Evolutionary conservation across 2,888 invertebrate genomes (phyloP).

Genomic region (Diogma glabrata): DNA sequence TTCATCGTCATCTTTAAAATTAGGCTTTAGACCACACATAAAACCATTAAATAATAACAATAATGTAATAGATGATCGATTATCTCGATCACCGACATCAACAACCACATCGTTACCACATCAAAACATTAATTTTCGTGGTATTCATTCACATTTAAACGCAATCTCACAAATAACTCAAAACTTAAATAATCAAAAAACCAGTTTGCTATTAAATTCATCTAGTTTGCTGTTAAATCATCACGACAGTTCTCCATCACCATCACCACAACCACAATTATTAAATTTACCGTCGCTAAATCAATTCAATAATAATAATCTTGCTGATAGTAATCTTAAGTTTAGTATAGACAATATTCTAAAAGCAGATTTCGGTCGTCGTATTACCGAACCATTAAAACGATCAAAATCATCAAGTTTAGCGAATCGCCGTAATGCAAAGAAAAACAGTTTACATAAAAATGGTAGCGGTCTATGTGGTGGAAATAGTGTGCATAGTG

Average conservation of each 20-base stretch:
- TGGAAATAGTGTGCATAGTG: constrained; percentile 4
- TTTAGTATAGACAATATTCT: constrained; percentile 82
- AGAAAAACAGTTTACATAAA: background rate
- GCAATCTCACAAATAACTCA: constrained; percentile 51
- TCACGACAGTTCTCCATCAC: too few species aligned
- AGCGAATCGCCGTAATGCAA: background rate
- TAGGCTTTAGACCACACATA: constrained; percentile 20
- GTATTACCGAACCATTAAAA: constrained; percentile 56
- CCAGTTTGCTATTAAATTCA: too few species aligned
- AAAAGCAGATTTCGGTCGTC: constrained; percentile 70
- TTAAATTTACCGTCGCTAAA: constrained; percentile 20
- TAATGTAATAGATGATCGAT: too few species aligned
- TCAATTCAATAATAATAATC: constrained; percentile 26
- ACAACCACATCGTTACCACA: background rate
- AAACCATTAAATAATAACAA: too few species aligned
- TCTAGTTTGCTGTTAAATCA: too few species aligned
- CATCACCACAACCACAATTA: too few species aligned
- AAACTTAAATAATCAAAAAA: too few species aligned
- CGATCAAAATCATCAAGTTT: constrained; percentile 14
- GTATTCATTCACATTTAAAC: constrained; percentile 55
- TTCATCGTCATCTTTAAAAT: too few species aligned
- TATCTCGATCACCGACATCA: constrained; percentile 15
- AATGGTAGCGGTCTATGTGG: background rate
- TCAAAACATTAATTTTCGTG: constrained; percentile 27
- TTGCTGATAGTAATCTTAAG: constrained; percentile 50